Base-by-base conservation (phyloP, 2,888 invertebrate genomes). In the Sicus ferrugineus region DNA sequence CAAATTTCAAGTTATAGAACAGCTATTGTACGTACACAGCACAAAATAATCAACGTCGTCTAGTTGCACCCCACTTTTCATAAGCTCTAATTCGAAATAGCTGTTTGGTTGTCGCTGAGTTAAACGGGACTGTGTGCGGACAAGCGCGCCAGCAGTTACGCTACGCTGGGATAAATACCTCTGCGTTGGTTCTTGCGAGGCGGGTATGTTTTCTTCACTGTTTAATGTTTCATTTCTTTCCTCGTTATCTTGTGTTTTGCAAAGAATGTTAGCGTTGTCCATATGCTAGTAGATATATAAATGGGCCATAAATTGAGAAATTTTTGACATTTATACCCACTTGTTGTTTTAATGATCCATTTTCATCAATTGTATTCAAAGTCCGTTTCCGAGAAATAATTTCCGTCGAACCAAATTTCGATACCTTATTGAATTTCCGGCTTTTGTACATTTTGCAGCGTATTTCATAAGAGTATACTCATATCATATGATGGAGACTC, bases 111-210 rank as follows among this genome's bases (percentile, higher is more conserved):
- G 80, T 5, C 81, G 77, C 50, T 81, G 78, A 6, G 76, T 75
- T 19, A 71, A 68, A 3, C 76, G 76, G 0, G 83, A 81, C 34
- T 84, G 83, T 0, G 83, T 84, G 21, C 81, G 79, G 0, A 79
- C 78, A 16, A 84, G 42, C 0, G 82, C 79, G 1, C 78, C 77
- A 0, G 79, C 81, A n/a, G 77, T 77, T 2, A 74, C 77, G 65
- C 84, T 84, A 11, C 84, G 79, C 67, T 85, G 85, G 0, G 85
- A 85, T 0, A 85, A 78, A 69, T 84, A 85, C 16, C 85, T 81
- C 70, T 85, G 85, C 0, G 84, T 84, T 5, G 82, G 82, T 52
- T 83, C 83, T 71, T 85, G 85, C 0, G 85, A 85, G 0, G 83
- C 80, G 1, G 84, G 84, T 52, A 85, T 81, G 48, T 81, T 80